Conservation (phyloP, 2,113 vertebrate genomes). For the Speoplatyrhinus poulsoni region DNA sequence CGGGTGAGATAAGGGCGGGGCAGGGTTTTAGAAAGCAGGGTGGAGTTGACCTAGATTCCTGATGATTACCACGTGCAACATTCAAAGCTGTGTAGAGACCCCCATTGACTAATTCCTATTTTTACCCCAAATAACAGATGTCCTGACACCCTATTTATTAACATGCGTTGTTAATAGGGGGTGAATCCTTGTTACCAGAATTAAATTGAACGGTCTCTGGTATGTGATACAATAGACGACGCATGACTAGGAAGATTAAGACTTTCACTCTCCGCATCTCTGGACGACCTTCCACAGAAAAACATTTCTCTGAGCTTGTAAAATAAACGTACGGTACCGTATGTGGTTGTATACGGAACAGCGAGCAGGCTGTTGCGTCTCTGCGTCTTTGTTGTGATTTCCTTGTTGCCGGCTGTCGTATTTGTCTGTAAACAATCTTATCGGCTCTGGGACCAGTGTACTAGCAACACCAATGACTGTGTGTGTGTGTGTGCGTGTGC, state of each 20-base stretch:
- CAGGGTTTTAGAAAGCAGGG: conserved; percentile 33
- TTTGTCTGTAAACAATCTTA: conserved; percentile 22
- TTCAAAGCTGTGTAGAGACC: conserved; percentile 11
- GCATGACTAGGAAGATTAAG: background rate
- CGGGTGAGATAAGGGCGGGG: conserved; percentile 29
- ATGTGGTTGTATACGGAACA: background rate
- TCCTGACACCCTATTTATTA: background rate
- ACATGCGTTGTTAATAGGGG: background rate
- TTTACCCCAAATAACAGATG: conserved; percentile 12
- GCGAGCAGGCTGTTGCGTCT: background rate
- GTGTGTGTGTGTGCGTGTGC: conserved; percentile 27
- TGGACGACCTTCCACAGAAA: background rate
- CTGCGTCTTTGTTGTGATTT: conserved; percentile 21
- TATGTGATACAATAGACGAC: background rate
- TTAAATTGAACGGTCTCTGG: background rate
- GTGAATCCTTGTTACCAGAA: background rate
- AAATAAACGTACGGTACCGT: background rate
- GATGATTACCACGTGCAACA: conserved; percentile 12
- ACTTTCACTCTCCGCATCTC: background rate
- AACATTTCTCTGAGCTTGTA: background rate
- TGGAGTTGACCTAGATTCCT: conserved; percentile 76
- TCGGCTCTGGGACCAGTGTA: background rate
- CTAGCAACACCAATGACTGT: conserved; percentile 31
- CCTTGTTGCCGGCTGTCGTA: conserved; percentile 29
- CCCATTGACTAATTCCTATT: conserved; percentile 45